These are phyloP conservation scores for Drosophila paranaensis DNA, from an alignment of 2,888 invertebrate genomes.

Conservation along the genomic window DNA sequence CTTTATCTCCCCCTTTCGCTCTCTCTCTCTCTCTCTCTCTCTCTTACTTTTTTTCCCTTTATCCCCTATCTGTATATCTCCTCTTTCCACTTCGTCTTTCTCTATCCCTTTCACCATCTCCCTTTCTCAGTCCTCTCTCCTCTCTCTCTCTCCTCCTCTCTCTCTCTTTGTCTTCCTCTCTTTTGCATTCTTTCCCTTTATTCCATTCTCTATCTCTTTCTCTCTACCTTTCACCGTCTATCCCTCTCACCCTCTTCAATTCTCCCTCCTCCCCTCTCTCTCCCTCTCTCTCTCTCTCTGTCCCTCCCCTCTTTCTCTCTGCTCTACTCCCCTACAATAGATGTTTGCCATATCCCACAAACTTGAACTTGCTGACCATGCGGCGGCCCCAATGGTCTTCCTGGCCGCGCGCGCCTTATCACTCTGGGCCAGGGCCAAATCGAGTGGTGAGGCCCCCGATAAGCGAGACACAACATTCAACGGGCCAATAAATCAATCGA, in stretches of 20 bases:
- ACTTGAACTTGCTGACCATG: constrained; percentile 52
- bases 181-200: too few species aligned
- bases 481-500: constrained; percentile 59
- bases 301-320: too few species aligned
- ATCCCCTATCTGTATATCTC: neutral
- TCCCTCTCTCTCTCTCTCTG: neutral
- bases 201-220: neutral
- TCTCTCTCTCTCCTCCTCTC: too few species aligned
- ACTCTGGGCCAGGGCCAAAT: constrained; percentile 56
- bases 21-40: neutral
- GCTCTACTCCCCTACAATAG: neutral
- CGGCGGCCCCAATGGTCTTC: constrained; percentile 49
- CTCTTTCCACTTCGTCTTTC: too few species aligned
- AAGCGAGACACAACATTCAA: constrained; percentile 35
- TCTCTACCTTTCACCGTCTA: neutral
- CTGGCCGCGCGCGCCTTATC: constrained; percentile 50
- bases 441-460: constrained; percentile 41
- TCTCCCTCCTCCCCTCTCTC: neutral
- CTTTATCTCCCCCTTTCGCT: neutral
- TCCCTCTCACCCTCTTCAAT: neutral
- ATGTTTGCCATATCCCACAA: neutral
- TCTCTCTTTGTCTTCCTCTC: too few species aligned
- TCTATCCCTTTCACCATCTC: too few species aligned
- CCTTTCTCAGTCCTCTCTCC: too few species aligned
- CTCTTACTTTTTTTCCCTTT: neutral